Evolutionary conservation across 1,140 invertebrate genomes (phyloP).

Genomic region (Bombus huntii): DNA sequence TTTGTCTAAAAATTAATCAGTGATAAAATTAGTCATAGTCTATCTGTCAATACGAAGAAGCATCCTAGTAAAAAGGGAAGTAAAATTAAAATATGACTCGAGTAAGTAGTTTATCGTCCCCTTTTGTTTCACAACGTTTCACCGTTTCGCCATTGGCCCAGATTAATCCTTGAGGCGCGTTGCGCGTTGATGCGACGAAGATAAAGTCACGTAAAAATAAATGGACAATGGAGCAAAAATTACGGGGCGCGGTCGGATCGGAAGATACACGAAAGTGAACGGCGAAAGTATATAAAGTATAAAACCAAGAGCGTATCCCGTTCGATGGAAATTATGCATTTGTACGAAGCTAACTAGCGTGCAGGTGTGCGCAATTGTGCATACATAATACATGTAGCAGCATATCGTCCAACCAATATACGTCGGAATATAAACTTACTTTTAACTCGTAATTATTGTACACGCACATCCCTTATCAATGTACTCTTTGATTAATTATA

Average conservation of each 20-base stretch:
- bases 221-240: slow-evolving; percentile 20
- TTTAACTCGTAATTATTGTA: not conserved
- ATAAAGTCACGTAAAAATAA: not conserved
- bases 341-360: slow-evolving; percentile 25
- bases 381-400: slow-evolving; percentile 53
- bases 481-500: slow-evolving; percentile 17
- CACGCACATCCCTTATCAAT: not conserved
- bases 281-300: slow-evolving; percentile 63
- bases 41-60: not conserved
- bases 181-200: not conserved
- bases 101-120: not conserved
- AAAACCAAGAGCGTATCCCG: slow-evolving; percentile 52
- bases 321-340: slow-evolving; percentile 31
- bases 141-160: not conserved
- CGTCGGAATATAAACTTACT: slow-evolving; percentile 15
- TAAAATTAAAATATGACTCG: not conserved
- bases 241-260: not conserved
- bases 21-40: too few relatives aligned
- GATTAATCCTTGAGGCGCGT: not conserved
- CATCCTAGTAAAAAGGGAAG: not conserved
- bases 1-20: too few relatives aligned
- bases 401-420: slow-evolving; percentile 21
- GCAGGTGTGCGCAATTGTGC: not conserved
- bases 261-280: slow-evolving; percentile 52
- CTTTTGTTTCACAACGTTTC: not conserved